These are phyloP conservation scores for Acanthurus tractus DNA, from an alignment of 2,797 vertebrate species.

Conservation along the genomic window DNA sequence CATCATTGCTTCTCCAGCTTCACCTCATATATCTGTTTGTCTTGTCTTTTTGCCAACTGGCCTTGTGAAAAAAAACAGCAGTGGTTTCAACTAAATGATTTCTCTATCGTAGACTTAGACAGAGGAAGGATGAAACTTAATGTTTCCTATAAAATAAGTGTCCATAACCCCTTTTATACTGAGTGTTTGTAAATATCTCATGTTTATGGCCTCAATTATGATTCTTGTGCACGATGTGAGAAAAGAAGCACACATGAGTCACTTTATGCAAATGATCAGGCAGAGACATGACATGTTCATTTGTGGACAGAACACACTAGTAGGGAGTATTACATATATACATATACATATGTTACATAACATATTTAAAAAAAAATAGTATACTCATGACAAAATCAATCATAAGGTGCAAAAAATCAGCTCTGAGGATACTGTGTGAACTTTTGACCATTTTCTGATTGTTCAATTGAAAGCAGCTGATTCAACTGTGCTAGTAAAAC, in stretches of 20 bases:
- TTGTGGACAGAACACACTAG: background rate
- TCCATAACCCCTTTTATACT: conserved; percentile 11
- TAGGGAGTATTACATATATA: no score
- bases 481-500: conserved; percentile 20
- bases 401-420: background rate
- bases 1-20: no score
- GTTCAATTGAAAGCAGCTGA: conserved; percentile 56
- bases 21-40: no score
- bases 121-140: conserved; percentile 25
- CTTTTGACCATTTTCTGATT: conserved; percentile 6
- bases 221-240: conserved; percentile 1
- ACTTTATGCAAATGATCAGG: conserved; percentile 14
- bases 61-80: background rate
- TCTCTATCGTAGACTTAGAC: background rate
- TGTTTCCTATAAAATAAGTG: conserved; percentile 10
- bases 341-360: background rate
- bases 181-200: conserved; percentile 24
- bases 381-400: background rate
- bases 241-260: conserved; percentile 44
- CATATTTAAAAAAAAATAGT: background rate
- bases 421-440: conserved; percentile 1
- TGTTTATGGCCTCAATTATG: conserved; percentile 23
- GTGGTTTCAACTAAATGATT: background rate
- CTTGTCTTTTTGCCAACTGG: background rate
- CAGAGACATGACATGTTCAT: background rate